These are phyloP conservation scores for Himalopsyche kuldschensis DNA, from an alignment of 2,888 invertebrate species.

Conservation along the genomic window DNA sequence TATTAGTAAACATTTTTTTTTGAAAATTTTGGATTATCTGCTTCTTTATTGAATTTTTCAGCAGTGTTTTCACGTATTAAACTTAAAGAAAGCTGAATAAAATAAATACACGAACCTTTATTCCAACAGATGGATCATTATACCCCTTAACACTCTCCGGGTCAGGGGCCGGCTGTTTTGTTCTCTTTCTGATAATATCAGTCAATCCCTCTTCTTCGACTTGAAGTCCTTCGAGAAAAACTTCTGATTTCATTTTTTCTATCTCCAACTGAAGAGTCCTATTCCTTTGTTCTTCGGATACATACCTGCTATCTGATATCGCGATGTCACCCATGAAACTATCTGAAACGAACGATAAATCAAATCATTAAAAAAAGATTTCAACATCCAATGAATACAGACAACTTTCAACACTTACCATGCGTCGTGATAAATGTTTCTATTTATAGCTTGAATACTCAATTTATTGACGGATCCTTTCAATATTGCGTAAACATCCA, in stretches of 20 bases:
- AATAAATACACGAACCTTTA: conserved; percentile 48
- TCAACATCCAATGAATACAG: too few relatives aligned
- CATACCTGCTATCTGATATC: conserved; percentile 59
- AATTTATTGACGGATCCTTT: too few relatives aligned
- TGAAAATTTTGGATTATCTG: too few relatives aligned
- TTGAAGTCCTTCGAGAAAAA: conserved; percentile 77
- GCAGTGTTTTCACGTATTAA: too few relatives aligned
- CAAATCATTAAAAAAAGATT: background rate
- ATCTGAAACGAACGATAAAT: conserved; percentile 59
- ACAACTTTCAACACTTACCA: too few relatives aligned
- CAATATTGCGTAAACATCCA: too few relatives aligned
- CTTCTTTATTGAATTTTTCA: too few relatives aligned
- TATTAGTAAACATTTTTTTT: too few relatives aligned
- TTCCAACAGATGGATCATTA: conserved; percentile 53
- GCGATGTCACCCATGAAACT: conserved; percentile 85
- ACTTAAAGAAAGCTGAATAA: too few relatives aligned
- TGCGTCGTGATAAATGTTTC: too few relatives aligned
- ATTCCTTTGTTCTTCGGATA: conserved; percentile 58
- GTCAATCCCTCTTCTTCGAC: conserved; percentile 83
- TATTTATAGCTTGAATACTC: too few relatives aligned
- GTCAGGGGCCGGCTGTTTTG: conserved; percentile 62
- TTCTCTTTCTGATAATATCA: conserved; percentile 71
- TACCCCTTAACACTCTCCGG: conserved; percentile 57
- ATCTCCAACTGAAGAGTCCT: conserved; percentile 74
- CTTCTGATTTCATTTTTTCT: conserved; percentile 81